Evolutionary conservation across 2,113 vertebrate genomes (phyloP).

Genomic region (Girardinichthys multiradiatus): DNA sequence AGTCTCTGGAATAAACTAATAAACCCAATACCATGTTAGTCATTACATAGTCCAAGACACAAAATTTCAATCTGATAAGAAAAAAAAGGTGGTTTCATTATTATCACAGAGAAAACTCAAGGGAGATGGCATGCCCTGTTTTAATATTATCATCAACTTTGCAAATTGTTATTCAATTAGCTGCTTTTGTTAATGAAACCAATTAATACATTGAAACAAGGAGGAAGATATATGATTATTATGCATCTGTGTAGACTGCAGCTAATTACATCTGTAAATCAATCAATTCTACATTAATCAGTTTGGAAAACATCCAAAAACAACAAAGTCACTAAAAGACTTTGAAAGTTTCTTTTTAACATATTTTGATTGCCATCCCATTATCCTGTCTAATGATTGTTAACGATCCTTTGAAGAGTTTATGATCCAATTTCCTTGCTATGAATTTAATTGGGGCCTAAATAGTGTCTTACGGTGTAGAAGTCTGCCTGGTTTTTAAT

Average conservation of each 20-base stretch:
- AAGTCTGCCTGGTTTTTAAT: slow-evolving; percentile 70
- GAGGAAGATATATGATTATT: slow-evolving; percentile 77
- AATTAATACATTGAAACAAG: slow-evolving; percentile 81
- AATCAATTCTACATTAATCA: slow-evolving; percentile 78
- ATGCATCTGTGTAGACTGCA: slow-evolving; percentile 77
- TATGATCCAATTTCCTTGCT: slow-evolving; percentile 73
- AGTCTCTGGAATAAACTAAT: slow-evolving; percentile 74
- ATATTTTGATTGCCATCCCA: slow-evolving; percentile 76
- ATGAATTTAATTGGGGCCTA: slow-evolving; percentile 73
- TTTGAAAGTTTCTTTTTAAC: slow-evolving; percentile 67
- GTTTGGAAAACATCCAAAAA: slow-evolving; percentile 78
- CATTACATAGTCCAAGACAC: slow-evolving; percentile 82
- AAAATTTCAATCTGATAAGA: slow-evolving; percentile 80
- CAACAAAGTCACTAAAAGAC: slow-evolving; percentile 80
- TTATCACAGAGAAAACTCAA: slow-evolving; percentile 74
- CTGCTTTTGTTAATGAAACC: slow-evolving; percentile 81
- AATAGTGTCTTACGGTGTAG: slow-evolving; percentile 69
- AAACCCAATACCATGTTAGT: slow-evolving; percentile 77
- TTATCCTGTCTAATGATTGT: slow-evolving; percentile 77
- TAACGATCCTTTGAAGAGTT: slow-evolving; percentile 77
- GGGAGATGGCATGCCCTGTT: slow-evolving; percentile 68
- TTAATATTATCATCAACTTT: slow-evolving; percentile 74
- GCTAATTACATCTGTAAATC: slow-evolving; percentile 82
- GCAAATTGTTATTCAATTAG: slow-evolving; percentile 83
- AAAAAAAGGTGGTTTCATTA: slow-evolving; percentile 78